These are phyloP conservation scores for Montipora capricornis DNA, from an alignment of 64 coral and sea anemone species.

Conservation along the genomic window DNA sequence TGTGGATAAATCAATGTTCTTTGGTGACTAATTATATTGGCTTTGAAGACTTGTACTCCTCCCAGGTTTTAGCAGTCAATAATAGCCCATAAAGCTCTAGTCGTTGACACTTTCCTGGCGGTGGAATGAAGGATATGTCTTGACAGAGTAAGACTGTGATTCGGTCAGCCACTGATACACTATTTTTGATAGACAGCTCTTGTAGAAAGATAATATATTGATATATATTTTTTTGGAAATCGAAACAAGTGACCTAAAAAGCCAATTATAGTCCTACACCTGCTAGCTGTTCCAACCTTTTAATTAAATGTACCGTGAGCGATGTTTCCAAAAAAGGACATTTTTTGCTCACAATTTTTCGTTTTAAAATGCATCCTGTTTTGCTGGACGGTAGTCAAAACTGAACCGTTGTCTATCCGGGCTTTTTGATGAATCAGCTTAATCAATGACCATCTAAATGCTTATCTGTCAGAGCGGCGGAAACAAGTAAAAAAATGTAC, in stretches of 20 bases:
- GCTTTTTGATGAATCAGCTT: neutral
- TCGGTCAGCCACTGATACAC: no score
- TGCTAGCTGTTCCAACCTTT: no score
- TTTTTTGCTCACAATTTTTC: neutral
- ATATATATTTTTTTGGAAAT: neutral
- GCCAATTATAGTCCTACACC: no score
- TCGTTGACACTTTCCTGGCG: neutral
- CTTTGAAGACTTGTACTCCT: neutral
- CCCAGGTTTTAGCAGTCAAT: conserved; percentile 9
- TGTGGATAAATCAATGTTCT: conserved; percentile 2
- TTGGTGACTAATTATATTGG: neutral
- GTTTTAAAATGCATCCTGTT: conserved; percentile 31
- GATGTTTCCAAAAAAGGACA: neutral
- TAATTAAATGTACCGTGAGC: no score
- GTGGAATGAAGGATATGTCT: neutral
- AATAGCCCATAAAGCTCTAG: neutral
- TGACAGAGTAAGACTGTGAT: neutral
- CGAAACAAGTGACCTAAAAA: no score
- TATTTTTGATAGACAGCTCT: no score
- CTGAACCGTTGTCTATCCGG: neutral
- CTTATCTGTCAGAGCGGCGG: neutral
- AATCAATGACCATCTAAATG: conserved; percentile 31
- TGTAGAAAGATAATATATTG: no score
- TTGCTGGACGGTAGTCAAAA: neutral
- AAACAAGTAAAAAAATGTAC: neutral